Evolutionary conservation across 2,797 vertebrate genomes (phyloP).

Genomic region (Botia almorhae): DNA sequence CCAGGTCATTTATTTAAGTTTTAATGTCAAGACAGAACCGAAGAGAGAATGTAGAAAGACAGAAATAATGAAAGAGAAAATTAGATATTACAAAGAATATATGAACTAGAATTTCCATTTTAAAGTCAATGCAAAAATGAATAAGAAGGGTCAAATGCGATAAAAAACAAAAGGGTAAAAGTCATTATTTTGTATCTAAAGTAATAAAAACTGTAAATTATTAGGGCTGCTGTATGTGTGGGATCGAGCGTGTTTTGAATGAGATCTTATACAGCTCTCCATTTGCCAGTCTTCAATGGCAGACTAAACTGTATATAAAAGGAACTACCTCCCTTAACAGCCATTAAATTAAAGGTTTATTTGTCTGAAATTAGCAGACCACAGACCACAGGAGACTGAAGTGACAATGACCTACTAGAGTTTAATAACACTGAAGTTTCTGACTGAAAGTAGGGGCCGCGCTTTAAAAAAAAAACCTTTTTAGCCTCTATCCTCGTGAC

Average conservation of each 20-base stretch:
- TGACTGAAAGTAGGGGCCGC: conserved; percentile 44
- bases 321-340: neutral
- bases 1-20: conserved; percentile 39
- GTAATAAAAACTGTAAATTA: neutral
- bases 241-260: neutral
- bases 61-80: neutral
- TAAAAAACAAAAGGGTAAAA: no score
- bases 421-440: conserved; percentile 55
- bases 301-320: conserved; percentile 16
- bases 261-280: neutral
- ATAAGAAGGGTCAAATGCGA: no score
- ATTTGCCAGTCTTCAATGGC: neutral
- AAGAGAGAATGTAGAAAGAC: conserved; percentile 12
- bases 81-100: neutral
- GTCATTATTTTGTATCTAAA: neutral
- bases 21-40: neutral
- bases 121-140: neutral
- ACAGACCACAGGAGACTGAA: conserved; percentile 32
- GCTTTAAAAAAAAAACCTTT: conserved; percentile 45
- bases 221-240: neutral
- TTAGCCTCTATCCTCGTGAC: conserved; percentile 22
- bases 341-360: conserved; percentile 25
- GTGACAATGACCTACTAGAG: conserved; percentile 27
- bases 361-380: conserved; percentile 35
- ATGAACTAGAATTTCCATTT: neutral